Evolutionary conservation across 2,113 vertebrate genomes (phyloP).

Genomic region (Rhinoderma darwinii): DNA sequence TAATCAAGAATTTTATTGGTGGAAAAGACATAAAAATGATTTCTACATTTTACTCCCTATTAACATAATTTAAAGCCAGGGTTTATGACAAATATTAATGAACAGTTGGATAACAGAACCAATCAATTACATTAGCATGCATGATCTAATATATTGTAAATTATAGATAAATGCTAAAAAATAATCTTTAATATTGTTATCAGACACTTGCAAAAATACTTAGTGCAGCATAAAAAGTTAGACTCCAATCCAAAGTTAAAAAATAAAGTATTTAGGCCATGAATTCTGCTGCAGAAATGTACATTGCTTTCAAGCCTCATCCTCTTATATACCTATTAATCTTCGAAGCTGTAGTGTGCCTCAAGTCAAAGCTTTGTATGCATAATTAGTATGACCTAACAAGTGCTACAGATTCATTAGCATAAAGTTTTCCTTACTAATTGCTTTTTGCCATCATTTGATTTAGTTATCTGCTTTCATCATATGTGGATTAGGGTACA

Average conservation of each 20-base stretch:
- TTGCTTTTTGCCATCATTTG: constrained; percentile 76
- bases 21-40: background rate
- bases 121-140: background rate
- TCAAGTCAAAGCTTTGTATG: constrained; percentile 77
- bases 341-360: constrained; percentile 69
- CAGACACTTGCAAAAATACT: background rate
- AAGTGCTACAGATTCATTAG: constrained; percentile 78
- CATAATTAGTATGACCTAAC: constrained; percentile 83
- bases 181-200: constrained; percentile 24
- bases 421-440: constrained; percentile 79
- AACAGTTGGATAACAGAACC: background rate
- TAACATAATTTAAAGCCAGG: background rate
- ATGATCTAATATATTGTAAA: background rate
- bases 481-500: constrained; percentile 66
- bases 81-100: background rate
- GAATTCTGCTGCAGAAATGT: constrained; percentile 64
- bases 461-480: constrained; percentile 75
- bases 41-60: background rate
- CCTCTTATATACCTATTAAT: constrained; percentile 71
- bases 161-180: background rate
- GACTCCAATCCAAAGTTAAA: constrained; percentile 30
- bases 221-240: constrained; percentile 42
- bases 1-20: too few relatives aligned
- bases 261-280: constrained; percentile 53
- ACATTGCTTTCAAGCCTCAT: constrained; percentile 68